These are phyloP conservation scores for Julus scanicus DNA, from an alignment of 2,888 invertebrate genomes.

Conservation along the genomic window DNA sequence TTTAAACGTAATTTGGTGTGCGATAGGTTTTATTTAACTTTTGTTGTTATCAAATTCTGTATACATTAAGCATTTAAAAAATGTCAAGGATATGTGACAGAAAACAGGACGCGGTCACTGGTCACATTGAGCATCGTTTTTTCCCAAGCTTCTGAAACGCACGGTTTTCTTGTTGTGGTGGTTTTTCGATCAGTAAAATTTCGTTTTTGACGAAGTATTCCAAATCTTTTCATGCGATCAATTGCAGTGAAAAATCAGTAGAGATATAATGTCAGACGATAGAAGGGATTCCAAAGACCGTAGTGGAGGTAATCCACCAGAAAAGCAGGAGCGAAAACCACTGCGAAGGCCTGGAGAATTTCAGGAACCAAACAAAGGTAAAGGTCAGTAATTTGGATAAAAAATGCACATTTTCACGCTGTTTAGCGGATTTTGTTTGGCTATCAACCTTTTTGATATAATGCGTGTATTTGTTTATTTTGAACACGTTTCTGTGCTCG, in stretches of 20 bases:
- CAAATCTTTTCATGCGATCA: slow-evolving; percentile 14
- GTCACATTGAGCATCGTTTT: neutral
- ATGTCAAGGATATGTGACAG: neutral
- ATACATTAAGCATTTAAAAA: neutral
- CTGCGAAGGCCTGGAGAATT: slow-evolving; percentile 25
- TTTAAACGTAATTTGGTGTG: too few relatives aligned
- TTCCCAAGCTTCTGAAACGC: slow-evolving; percentile 22
- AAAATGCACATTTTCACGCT: neutral
- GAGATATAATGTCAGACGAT: slow-evolving; percentile 52
- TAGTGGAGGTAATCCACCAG: neutral
- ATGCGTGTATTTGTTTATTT: neutral
- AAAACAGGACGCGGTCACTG: neutral
- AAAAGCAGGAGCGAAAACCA: slow-evolving; percentile 34
- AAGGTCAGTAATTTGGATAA: neutral
- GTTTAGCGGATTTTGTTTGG: too few relatives aligned
- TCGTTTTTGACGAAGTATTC: neutral
- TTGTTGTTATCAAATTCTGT: too few relatives aligned
- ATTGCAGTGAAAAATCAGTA: neutral
- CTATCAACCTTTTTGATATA: too few relatives aligned
- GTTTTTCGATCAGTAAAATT: neutral
- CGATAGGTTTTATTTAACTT: too few relatives aligned
- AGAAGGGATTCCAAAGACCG: slow-evolving; percentile 18
- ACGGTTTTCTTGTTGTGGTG: slow-evolving; percentile 28
- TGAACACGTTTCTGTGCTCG: neutral
- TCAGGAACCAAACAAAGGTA: slow-evolving; percentile 38